A percentile compares a stretch with the other conserved stretches of the same genome.
phyloP scores from a whole-genome alignment of 64 coral and sea anemone genomes.

The Montipora efflorescens region DNA sequence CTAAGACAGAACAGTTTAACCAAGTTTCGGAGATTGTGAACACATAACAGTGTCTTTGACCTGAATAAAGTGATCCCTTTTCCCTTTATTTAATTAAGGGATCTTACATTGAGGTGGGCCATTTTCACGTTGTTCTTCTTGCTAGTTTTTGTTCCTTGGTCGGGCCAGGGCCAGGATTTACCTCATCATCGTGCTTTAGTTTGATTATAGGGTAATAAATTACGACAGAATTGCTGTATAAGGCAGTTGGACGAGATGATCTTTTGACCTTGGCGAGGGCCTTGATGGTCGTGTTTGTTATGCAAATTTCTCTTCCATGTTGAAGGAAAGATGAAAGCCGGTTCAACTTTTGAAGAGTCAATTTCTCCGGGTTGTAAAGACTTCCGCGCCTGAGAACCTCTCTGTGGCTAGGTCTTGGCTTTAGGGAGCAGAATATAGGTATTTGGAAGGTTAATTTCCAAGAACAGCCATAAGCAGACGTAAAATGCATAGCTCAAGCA shows the following conservation, averaged over 20 bases:
- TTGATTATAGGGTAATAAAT: conserved; percentile 23
- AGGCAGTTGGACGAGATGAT: conserved; percentile 10
- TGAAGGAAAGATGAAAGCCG: no score
- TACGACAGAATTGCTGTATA: no score
- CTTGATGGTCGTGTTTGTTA: no score
- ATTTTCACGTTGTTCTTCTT: conserved; percentile 66
- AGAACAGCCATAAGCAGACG: no score
- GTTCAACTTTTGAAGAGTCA: no score
- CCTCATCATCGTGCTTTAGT: conserved; percentile 25
- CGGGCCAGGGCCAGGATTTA: conserved; percentile 28
- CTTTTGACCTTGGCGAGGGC: not conserved
- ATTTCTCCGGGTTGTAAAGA: no score
- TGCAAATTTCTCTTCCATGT: no score
- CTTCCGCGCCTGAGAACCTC: no score
- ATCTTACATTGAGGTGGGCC: conserved; percentile 70
- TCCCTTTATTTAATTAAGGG: conserved; percentile 16
- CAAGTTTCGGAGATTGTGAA: conserved; percentile 66
- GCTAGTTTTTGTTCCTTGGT: conserved; percentile 27
- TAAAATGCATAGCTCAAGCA: no score
- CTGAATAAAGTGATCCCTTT: conserved; percentile 62
- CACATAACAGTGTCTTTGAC: conserved; percentile 68
- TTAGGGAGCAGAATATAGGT: no score
- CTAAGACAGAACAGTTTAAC: conserved; percentile 7
- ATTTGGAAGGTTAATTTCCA: no score
- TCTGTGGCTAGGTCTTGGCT: no score